Conservation (phyloP, 1,140 invertebrate genomes). For the Propsilocerus akamusi region DNA sequence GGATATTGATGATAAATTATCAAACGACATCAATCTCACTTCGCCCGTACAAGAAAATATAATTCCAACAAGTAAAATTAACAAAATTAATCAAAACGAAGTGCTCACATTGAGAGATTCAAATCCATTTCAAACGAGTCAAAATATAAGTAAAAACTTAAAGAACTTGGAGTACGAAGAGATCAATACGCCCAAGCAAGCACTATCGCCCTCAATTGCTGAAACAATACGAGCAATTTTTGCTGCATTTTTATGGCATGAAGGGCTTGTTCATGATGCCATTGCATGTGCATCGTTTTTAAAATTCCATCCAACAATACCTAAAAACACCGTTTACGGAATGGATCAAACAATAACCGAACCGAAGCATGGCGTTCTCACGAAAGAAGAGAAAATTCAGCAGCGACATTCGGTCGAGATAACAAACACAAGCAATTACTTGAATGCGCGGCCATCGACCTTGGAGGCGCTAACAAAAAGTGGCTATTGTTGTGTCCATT, state of each 20-base stretch:
- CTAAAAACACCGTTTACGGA: conserved; percentile 54
- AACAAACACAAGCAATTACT: conserved; percentile 51
- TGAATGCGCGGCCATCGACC: conserved; percentile 60
- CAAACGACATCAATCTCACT: background rate
- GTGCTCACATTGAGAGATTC: background rate
- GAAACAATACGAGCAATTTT: conserved; percentile 86
- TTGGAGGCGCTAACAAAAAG: conserved; percentile 55
- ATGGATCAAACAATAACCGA: conserved; percentile 10
- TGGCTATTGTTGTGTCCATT: conserved; percentile 27
- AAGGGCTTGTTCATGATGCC: conserved; percentile 89
- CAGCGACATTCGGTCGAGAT: conserved; percentile 79
- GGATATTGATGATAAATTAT: background rate
- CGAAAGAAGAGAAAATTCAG: conserved; percentile 36
- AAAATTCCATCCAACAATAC: conserved; percentile 80
- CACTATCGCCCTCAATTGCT: conserved; percentile 79
- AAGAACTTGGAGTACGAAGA: background rate
- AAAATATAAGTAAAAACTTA: background rate
- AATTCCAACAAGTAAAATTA: background rate
- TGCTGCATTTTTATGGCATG: conserved; percentile 92
- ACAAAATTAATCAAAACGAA: background rate
- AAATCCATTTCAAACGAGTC: background rate
- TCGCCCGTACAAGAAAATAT: background rate
- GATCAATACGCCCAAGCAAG: conserved; percentile 38
- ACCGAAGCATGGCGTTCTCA: conserved; percentile 10
- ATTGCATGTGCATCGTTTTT: conserved; percentile 93